Conservation (phyloP, 2,797 vertebrate genomes). For the Spondyliosoma cantharus region DNA sequence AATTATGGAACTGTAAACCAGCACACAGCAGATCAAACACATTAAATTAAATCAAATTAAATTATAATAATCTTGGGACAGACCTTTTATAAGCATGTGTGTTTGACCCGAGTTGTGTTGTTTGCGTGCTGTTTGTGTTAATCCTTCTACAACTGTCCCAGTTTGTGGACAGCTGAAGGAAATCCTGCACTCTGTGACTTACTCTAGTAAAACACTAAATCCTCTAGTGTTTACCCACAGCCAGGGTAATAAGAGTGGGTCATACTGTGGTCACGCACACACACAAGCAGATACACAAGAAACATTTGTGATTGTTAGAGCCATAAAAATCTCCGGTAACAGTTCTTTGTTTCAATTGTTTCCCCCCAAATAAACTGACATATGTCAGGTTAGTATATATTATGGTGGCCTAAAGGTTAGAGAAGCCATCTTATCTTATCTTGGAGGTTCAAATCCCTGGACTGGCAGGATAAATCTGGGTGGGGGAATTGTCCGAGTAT, state of each 20-base stretch:
- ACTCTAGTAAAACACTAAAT: slow-evolving; percentile 35
- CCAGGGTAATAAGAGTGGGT: slow-evolving; percentile 21
- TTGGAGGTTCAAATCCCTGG: no score
- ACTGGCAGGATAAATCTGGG: background rate
- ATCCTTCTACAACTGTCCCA: slow-evolving; percentile 43
- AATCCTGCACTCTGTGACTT: slow-evolving; percentile 27
- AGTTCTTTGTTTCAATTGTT: background rate
- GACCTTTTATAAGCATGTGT: background rate
- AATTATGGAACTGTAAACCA: slow-evolving; percentile 16
- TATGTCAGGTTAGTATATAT: background rate
- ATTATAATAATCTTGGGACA: background rate
- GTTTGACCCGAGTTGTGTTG: background rate
- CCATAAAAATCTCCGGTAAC: background rate
- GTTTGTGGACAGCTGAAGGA: slow-evolving; percentile 29
- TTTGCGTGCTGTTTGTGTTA: slow-evolving; percentile 27
- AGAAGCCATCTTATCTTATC: no score
- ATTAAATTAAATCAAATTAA: no score
- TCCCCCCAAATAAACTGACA: background rate
- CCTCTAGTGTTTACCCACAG: slow-evolving; percentile 36
- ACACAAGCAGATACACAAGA: background rate
- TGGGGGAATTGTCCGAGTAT: no score
- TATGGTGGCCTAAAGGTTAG: background rate
- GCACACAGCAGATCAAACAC: background rate
- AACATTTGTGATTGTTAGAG: background rate
- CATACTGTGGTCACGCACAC: slow-evolving; percentile 2